Conservation (phyloP, 2,113 vertebrate species). For the Microcebus tavaratra region DNA sequence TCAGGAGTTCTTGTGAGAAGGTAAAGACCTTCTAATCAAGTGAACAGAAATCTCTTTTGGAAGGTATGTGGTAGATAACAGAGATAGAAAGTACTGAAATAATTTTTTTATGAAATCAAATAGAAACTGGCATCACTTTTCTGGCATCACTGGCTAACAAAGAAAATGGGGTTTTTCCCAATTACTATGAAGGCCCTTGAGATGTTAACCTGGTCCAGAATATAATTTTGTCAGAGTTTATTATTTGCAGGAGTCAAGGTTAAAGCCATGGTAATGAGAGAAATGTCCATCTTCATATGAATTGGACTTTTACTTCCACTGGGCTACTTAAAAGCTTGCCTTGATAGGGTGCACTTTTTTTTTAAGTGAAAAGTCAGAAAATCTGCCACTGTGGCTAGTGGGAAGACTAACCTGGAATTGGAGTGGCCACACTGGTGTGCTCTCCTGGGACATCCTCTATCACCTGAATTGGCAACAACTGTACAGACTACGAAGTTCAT, state of each 20-base stretch:
- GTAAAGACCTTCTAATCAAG: neutral
- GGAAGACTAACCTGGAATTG: neutral
- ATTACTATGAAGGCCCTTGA: neutral
- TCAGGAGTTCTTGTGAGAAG: neutral
- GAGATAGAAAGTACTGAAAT: neutral
- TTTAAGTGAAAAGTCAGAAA: neutral
- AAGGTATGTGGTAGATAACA: neutral
- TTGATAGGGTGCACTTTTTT: neutral
- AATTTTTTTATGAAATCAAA: neutral
- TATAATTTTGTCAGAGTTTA: neutral
- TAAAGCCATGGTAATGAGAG: neutral
- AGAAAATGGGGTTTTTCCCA: neutral
- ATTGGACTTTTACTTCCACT: neutral
- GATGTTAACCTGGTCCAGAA: neutral
- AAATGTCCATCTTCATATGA: neutral
- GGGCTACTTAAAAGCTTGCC: neutral
- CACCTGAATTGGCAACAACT: neutral
- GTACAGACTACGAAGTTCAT: neutral
- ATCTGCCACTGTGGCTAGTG: neutral
- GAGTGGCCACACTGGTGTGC: neutral
- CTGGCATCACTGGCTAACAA: neutral
- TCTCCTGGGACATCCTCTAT: neutral
- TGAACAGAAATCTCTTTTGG: neutral
- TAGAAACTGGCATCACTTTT: neutral
- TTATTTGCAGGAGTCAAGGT: neutral